A percentile compares a stretch with the other conserved stretches of the same genome.
Evolutionary conservation across 2,888 invertebrate species (phyloP).

Genomic region (Cephus sareptanus): DNA sequence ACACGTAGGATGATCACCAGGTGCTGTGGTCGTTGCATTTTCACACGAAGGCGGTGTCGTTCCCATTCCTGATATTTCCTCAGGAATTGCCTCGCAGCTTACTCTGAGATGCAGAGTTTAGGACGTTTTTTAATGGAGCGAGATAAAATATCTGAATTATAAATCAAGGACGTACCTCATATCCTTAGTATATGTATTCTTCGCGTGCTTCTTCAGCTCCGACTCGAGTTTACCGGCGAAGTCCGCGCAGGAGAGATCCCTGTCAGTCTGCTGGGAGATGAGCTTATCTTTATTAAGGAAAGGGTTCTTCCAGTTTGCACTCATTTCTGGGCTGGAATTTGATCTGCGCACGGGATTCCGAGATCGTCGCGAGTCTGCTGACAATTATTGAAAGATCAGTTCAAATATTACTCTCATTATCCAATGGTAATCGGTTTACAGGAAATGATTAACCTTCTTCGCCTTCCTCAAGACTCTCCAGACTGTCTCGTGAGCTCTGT

Average conservation of each 20-base stretch:
- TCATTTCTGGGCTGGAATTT: conserved; percentile 94
- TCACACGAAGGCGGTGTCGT: conserved; percentile 77
- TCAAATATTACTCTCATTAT: conserved; percentile 57
- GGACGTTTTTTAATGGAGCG: not conserved
- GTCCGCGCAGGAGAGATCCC: conserved; percentile 45
- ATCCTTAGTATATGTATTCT: conserved; percentile 77
- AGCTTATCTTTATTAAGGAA: conserved; percentile 69
- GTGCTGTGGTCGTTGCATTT: conserved; percentile 32
- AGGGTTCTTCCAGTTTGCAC: conserved; percentile 84
- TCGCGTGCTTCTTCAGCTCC: conserved; percentile 73
- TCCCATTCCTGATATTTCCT: conserved; percentile 81
- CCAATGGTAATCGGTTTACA: conserved; percentile 41
- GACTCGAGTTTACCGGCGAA: conserved; percentile 59
- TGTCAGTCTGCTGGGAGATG: conserved; percentile 48
- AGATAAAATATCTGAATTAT: not conserved
- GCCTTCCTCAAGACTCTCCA: conserved; percentile 69
- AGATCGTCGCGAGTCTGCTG: conserved; percentile 67
- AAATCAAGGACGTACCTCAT: conserved; percentile 66
- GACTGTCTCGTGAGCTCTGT: conserved; percentile 69
- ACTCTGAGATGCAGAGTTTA: conserved; percentile 67
- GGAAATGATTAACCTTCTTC: conserved; percentile 56
- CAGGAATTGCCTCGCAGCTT: conserved; percentile 91
- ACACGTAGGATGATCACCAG: conserved; percentile 65
- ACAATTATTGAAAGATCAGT: not conserved
- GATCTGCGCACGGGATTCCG: conserved; percentile 88